Percentiles rank a stretch among this genome's conserved stretches.
Conservation (phyloP, 92 coral and sea anemone species). For the Actinostola sp. region DNA sequence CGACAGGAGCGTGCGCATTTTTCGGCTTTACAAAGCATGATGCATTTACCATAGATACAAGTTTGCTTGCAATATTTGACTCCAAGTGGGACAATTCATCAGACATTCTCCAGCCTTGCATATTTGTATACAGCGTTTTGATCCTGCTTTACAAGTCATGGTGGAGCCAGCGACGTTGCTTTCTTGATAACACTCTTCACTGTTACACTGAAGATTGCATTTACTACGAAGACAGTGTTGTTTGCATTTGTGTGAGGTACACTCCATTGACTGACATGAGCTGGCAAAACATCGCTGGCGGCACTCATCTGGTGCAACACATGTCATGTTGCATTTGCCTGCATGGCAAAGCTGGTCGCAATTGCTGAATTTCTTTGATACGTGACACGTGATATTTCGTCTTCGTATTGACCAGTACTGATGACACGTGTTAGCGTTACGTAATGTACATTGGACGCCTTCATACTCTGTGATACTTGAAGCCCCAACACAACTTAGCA, state of each 20-base stretch:
- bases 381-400: slow-evolving; percentile 64
- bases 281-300: slow-evolving; percentile 81
- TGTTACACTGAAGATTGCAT: slow-evolving; percentile 67
- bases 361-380: slow-evolving; percentile 35
- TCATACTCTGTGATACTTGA: slow-evolving; percentile 7
- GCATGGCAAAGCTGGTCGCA: slow-evolving; percentile 79
- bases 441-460: slow-evolving; percentile 46
- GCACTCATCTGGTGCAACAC: slow-evolving; percentile 69
- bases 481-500: background rate
- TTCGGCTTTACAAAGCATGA: slow-evolving; percentile 72
- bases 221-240: slow-evolving; percentile 81
- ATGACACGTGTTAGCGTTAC: slow-evolving; percentile 50
- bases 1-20: slow-evolving; percentile 70
- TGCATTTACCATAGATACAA: slow-evolving; percentile 68
- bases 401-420: slow-evolving; percentile 64
- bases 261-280: slow-evolving; percentile 61
- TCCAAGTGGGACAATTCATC: slow-evolving; percentile 79
- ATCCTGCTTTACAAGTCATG: slow-evolving; percentile 66
- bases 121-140: slow-evolving; percentile 68
- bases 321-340: slow-evolving; percentile 60
- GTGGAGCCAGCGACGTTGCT: slow-evolving; percentile 77
- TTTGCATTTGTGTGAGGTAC: slow-evolving; percentile 64
- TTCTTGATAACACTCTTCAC: slow-evolving; percentile 67
- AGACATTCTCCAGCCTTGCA: slow-evolving; percentile 73
- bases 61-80: slow-evolving; percentile 75